phyloP scores from a whole-genome alignment of 2,888 invertebrate species.

The Pegoplata infirma region DNA sequence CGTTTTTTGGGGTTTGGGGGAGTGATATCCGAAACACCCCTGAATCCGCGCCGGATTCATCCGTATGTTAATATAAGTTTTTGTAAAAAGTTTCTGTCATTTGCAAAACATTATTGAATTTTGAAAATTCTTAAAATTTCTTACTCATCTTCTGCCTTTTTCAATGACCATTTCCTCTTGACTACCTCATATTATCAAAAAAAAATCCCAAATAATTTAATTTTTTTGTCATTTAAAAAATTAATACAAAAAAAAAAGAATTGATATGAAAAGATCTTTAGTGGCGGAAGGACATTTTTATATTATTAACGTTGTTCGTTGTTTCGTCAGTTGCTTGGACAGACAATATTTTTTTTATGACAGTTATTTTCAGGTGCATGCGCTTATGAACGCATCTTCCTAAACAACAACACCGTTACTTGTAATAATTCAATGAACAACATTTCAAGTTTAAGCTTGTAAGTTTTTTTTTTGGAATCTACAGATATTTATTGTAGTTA shows the following conservation, averaged over 20 bases:
- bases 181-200: background rate
- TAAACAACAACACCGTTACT: constrained; percentile 19
- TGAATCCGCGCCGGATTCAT: no score
- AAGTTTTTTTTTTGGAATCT: constrained; percentile 9
- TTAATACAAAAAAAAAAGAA: constrained; percentile 16
- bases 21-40: no score
- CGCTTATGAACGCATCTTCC: constrained; percentile 5
- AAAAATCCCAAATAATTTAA: constrained; percentile 12
- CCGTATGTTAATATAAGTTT: no score
- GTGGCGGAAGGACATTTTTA: background rate
- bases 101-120: no score
- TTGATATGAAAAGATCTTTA: constrained; percentile 13
- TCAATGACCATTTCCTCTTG: no score
- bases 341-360: constrained; percentile 11
- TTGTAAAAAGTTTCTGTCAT: no score
- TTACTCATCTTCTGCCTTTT: no score
- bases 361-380: constrained; percentile 49
- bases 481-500: background rate
- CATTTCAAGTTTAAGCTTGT: constrained; percentile 42
- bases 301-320: background rate
- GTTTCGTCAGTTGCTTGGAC: background rate
- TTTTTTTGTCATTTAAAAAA: constrained; percentile 34
- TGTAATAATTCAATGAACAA: constrained; percentile 41
- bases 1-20: no score
- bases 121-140: no score